Conservation (phyloP, 2,113 vertebrate species). For the Pavo muticus region DNA sequence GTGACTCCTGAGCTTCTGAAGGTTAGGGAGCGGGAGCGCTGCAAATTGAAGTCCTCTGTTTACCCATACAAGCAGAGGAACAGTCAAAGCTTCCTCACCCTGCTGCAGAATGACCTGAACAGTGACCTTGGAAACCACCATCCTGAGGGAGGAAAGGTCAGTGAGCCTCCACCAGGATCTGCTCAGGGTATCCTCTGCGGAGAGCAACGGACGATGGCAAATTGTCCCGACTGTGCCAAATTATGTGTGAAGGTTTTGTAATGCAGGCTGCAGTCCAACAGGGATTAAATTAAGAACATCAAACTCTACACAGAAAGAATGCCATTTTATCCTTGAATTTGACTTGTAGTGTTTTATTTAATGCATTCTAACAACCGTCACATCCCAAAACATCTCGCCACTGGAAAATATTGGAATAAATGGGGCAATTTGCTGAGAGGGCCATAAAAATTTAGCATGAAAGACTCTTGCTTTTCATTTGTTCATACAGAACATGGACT, state of each 20-base stretch:
- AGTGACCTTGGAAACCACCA: slow-evolving; percentile 61
- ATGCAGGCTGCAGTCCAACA: slow-evolving; percentile 61
- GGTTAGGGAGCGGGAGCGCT: slow-evolving; percentile 19
- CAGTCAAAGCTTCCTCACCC: slow-evolving; percentile 30
- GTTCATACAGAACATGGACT: neutral
- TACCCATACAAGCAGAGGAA: slow-evolving; percentile 30
- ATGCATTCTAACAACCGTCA: neutral
- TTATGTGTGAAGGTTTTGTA: slow-evolving; percentile 74
- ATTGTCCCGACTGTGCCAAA: slow-evolving; percentile 18
- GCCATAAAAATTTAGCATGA: slow-evolving; percentile 58
- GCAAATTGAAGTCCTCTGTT: slow-evolving; percentile 44
- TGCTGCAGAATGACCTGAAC: slow-evolving; percentile 42
- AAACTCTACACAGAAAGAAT: slow-evolving; percentile 52
- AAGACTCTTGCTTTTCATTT: slow-evolving; percentile 60
- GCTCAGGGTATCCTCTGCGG: slow-evolving; percentile 40
- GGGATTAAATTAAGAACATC: slow-evolving; percentile 73
- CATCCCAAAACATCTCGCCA: neutral
- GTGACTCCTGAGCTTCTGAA: slow-evolving; percentile 38
- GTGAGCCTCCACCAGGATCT: slow-evolving; percentile 13
- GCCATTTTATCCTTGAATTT: slow-evolving; percentile 48
- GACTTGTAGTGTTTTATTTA: slow-evolving; percentile 30
- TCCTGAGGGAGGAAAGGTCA: slow-evolving; percentile 62
- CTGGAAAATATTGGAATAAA: slow-evolving; percentile 58
- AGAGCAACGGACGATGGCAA: neutral
- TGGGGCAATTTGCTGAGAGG: slow-evolving; percentile 40